Evolutionary conservation across 2,797 vertebrate genomes (phyloP).

Genomic region (Acanthiza pusilla): DNA sequence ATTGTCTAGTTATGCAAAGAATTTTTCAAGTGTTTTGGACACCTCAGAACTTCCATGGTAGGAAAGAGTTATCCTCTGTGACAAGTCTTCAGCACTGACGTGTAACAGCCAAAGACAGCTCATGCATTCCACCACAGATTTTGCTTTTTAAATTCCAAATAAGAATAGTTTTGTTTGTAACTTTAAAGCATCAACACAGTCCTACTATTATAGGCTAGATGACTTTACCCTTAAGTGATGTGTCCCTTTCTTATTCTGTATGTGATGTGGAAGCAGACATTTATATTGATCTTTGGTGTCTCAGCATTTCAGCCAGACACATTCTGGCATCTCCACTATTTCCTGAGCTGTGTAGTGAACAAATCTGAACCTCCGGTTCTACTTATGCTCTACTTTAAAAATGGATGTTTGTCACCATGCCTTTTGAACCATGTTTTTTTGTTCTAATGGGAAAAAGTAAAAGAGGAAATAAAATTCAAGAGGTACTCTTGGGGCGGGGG

Average conservation of each 20-base stretch:
- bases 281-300: neutral
- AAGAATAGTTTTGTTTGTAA: neutral
- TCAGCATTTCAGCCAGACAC: neutral
- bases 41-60: neutral
- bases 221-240: neutral
- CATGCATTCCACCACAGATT: neutral
- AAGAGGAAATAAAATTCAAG: neutral
- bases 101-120: neutral
- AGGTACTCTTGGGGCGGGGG: neutral
- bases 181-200: neutral
- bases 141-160: neutral
- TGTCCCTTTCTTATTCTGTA: neutral
- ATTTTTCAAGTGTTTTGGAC: neutral
- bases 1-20: neutral
- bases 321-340: neutral
- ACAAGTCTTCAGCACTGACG: neutral
- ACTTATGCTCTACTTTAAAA: neutral
- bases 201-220: neutral
- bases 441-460: neutral
- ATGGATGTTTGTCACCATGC: neutral
- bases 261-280: neutral
- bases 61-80: neutral
- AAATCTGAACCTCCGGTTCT: neutral
- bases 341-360: neutral
- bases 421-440: neutral